phyloP scores from a whole-genome alignment of 2,888 invertebrate species.

The Hirtodrosophila duncani region DNA sequence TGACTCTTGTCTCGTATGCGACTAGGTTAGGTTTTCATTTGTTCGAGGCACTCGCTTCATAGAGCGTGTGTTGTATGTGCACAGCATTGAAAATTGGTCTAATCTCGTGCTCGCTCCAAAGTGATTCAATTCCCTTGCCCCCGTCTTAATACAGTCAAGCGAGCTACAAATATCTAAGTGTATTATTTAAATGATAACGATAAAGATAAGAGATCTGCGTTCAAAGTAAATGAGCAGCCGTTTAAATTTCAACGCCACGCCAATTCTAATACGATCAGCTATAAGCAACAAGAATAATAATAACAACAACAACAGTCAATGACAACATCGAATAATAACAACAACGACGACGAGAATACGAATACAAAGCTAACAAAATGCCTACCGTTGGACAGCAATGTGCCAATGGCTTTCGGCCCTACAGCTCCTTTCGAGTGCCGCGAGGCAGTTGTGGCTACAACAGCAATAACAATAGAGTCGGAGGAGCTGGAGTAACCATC shows the following conservation, averaged over 20 bases:
- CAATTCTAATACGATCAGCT: conserved; percentile 25
- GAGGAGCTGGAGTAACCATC: conserved; percentile 20
- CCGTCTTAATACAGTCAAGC: no score
- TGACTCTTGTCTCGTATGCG: not conserved
- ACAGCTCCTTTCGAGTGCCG: conserved; percentile 77
- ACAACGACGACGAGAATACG: conserved; percentile 31
- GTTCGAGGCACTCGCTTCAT: conserved; percentile 30
- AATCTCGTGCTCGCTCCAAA: no score
- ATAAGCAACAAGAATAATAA: no score
- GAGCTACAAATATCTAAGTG: no score
- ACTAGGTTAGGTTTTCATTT: conserved; percentile 6
- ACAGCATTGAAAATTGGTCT: conserved; percentile 63
- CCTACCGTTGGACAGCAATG: conserved; percentile 77
- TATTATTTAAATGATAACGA: conserved; percentile 35
- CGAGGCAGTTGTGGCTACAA: conserved; percentile 61
- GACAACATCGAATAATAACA: conserved; percentile 8
- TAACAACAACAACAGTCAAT: conserved; percentile 19
- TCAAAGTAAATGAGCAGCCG: conserved; percentile 60
- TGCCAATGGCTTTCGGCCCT: conserved; percentile 73
- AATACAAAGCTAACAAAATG: conserved; percentile 68
- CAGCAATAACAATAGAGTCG: conserved; percentile 25
- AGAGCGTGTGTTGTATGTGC: conserved; percentile 42
- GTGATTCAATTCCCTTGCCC: no score
- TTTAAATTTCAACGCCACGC: conserved; percentile 68
- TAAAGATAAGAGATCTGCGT: conserved; percentile 57